Base-by-base conservation (phyloP, 2,888 invertebrate genomes). In the Vanessa cardui region DNA sequence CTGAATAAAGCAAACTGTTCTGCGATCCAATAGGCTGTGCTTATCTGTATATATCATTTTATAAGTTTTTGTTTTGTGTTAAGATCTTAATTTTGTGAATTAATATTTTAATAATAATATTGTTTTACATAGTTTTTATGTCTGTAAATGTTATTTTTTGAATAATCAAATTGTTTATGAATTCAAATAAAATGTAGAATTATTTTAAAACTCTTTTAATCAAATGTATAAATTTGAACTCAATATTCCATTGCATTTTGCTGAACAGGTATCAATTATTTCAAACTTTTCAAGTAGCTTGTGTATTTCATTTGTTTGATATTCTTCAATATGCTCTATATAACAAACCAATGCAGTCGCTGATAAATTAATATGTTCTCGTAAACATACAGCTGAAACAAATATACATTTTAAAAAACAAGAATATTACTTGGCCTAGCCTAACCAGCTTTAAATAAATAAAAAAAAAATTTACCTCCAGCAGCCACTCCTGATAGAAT, bases 21-120 rank as follows among this genome's bases (percentile, higher is more conserved):
- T 92, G 91, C 91, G 89, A 92, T 92, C 84, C 85, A 88, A 89
- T 88, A 89, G 92, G 92, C 92, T 92, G 92, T 92, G 92, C 84
- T 88, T 85, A 82, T 84, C 82, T 87, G 79, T 87, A 83, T 82
- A 77, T 31, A 54, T 54, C 78, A 79, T 80, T 85, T 74, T 81
- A 76, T 83, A 81, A 80, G 76, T 82, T 83, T 84, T 74, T 80
- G 56, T 56, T 78, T 77, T 79, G 80, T 80, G 80, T 83, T 84
- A 80, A 77, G 77, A 81, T 82, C 79, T 73, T 79, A 74, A 76
- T 77, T 78, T 82, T 77, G 80, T 76, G 76, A 74, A 75, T 39
- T 56, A 56, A 71, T 77, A 80, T 78, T 78, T 78, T 73, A 71
- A 78, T 80, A 82, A 81, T 84, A 81, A 81, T 79, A 73, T 77